Conservation (phyloP, 30 jellyfish, hydroid and myxozoan genomes). For the Cassiopea andromeda region DNA sequence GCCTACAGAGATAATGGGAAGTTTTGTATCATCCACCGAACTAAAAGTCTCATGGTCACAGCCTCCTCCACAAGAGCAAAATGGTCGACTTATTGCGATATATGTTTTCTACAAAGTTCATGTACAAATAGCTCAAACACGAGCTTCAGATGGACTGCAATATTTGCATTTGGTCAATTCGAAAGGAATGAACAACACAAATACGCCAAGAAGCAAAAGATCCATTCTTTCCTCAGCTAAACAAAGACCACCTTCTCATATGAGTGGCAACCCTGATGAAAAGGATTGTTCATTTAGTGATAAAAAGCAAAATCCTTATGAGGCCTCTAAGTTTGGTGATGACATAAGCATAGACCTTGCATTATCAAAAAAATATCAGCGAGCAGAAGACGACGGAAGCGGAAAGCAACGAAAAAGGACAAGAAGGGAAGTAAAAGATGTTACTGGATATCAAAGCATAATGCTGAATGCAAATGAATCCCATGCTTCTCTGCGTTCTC, state of each 20-base stretch:
- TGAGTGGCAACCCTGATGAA: not conserved
- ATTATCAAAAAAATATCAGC: not conserved
- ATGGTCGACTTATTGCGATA: slow-evolving; percentile 38
- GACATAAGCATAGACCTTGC: no score
- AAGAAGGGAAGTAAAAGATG: slow-evolving; percentile 32
- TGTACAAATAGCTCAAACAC: slow-evolving; percentile 45
- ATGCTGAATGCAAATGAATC: slow-evolving; percentile 37
- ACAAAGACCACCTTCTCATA: not conserved
- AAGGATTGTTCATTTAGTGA: not conserved
- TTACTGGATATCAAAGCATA: slow-evolving; percentile 18
- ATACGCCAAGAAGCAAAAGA: slow-evolving; percentile 22
- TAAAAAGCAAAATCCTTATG: no score
- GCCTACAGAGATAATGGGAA: slow-evolving; percentile 40
- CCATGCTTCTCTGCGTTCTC: slow-evolving; percentile 17
- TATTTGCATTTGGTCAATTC: slow-evolving; percentile 5
- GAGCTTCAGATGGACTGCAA: slow-evolving; percentile 44
- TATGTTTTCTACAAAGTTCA: slow-evolving; percentile 39
- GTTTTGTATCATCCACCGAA: slow-evolving; percentile 34
- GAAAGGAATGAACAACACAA: not conserved
- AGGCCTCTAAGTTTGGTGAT: no score
- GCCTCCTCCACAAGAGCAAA: slow-evolving; percentile 51
- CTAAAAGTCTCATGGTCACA: slow-evolving; percentile 49
- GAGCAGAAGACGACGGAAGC: not conserved
- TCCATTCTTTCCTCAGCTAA: not conserved
- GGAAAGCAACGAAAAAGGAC: slow-evolving; percentile 1